Base-by-base conservation (phyloP, 2,888 invertebrate genomes). In the Pyrrhosoma nymphula region DNA sequence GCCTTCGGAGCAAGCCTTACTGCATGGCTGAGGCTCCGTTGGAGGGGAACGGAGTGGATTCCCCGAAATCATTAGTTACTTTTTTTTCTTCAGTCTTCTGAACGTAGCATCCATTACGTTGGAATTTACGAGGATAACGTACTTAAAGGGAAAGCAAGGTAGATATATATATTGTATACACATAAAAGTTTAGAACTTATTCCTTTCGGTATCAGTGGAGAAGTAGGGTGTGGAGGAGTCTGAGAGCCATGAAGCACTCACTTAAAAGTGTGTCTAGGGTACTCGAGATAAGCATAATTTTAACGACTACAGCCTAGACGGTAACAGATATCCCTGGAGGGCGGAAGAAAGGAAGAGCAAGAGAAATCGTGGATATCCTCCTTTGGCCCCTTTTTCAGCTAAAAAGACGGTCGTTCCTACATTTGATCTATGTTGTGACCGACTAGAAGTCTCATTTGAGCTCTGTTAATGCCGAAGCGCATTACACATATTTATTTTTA, bases 161-260 rank as follows among this genome's bases (percentile, higher is more conserved):
- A 55, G 47, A 89, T 14, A 47, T 30, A 47, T 23, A 56, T 82
- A 82, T 35, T 82, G 82, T 18, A 82, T 18, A 35, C 35, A 82
- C 82, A 82, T 82, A 82, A 82, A 82, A 82, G 82, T 35, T 8
- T 82, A 16, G 82, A 35, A 82, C 82, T 14, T 69, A 69, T 69
- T 35, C 82, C 20, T 82, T 82, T 35, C 16, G 35, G n/a, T 82
- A 82, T 35, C 30, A 82, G 82, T 35, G 82, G 18, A 35, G 35
- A 35, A 26, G 82, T 47, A 82, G 16, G 14, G 30, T 30, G n/a
- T 8, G n/a, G 56, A 14, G 18, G 55, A 89, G 14, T 12, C n/a
- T 89, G 89, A 35, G 56, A 55, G 89, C 55, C 89, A 88, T 39
- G 88, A 88, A 88, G 47, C 14, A 89, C 89, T 89, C 89, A 89